Conservation (phyloP, 2,888 invertebrate genomes). For the Anaspis maculata region DNA sequence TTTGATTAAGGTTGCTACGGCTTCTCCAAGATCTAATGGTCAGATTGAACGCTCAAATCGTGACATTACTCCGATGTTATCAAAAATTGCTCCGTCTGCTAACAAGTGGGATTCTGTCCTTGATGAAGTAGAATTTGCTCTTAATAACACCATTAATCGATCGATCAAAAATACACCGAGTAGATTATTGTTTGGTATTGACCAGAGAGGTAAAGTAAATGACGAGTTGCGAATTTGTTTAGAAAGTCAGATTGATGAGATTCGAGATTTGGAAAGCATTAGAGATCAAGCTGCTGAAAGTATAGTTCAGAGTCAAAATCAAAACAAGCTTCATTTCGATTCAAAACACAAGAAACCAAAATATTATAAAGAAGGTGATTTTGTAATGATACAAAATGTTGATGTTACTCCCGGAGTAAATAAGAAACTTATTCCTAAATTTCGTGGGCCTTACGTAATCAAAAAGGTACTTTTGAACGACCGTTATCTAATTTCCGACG, state of each 20-base stretch:
- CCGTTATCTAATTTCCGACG: constrained; percentile 15
- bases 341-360: neutral
- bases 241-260: neutral
- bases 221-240: neutral
- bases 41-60: no score
- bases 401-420: constrained; percentile 16
- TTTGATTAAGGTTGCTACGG: no score
- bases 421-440: constrained; percentile 20
- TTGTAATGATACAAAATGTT: constrained; percentile 14
- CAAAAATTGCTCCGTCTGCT: neutral
- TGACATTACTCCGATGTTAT: neutral
- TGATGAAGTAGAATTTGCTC: constrained; percentile 1
- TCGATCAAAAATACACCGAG: neutral
- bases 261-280: neutral
- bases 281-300: neutral
- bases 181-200: constrained; percentile 1
- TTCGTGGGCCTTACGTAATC: constrained; percentile 18
- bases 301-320: neutral
- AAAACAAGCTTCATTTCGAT: constrained; percentile 2
- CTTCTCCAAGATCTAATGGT: no score
- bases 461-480: constrained; percentile 18
- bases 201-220: constrained; percentile 1
- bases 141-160: constrained; percentile 2
- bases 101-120: neutral
- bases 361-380: constrained; percentile 2